Conservation (phyloP, 37 sponge, comb jelly and placozoan species). For the Cliona cf. orientalis region DNA sequence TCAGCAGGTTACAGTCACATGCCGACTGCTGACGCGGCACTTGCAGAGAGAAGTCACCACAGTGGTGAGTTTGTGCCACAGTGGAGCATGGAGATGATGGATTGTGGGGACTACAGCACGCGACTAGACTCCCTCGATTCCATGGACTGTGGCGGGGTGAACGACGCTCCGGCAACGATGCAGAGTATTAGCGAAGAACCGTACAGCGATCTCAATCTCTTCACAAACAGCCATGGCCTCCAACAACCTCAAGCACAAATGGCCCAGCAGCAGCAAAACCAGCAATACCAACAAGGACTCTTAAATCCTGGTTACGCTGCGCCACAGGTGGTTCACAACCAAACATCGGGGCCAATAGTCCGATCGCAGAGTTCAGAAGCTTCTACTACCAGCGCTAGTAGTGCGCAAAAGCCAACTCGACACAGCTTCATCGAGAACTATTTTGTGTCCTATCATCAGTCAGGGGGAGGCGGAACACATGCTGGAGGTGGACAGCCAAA, state of each 20-base stretch:
- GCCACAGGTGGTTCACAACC: too few species aligned
- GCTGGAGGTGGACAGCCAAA: background rate
- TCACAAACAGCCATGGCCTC: too few species aligned
- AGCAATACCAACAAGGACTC: background rate
- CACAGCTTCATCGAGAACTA: background rate
- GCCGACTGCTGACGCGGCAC: too few species aligned
- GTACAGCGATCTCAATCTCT: too few species aligned
- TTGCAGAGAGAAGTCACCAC: too few species aligned
- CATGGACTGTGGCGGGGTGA: conserved; percentile 8
- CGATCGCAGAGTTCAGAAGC: conserved; percentile 5
- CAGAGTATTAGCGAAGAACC: too few species aligned
- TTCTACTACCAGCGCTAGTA: too few species aligned
- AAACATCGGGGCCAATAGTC: too few species aligned
- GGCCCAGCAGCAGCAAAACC: background rate
- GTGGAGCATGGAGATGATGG: conserved; percentile 8
- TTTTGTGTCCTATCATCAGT: background rate
- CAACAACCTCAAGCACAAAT: too few species aligned
- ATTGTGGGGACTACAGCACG: conserved; percentile 6
- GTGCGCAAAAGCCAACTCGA: background rate
- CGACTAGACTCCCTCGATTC: conserved; percentile 9
- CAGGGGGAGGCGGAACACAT: background rate
- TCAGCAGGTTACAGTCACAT: too few species aligned
- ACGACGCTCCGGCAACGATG: too few species aligned
- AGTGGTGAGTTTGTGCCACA: too few species aligned
- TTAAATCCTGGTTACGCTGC: background rate